Evolutionary conservation across 2,888 invertebrate species (phyloP).

Genomic region (Pristionchus arcanus): DNA sequence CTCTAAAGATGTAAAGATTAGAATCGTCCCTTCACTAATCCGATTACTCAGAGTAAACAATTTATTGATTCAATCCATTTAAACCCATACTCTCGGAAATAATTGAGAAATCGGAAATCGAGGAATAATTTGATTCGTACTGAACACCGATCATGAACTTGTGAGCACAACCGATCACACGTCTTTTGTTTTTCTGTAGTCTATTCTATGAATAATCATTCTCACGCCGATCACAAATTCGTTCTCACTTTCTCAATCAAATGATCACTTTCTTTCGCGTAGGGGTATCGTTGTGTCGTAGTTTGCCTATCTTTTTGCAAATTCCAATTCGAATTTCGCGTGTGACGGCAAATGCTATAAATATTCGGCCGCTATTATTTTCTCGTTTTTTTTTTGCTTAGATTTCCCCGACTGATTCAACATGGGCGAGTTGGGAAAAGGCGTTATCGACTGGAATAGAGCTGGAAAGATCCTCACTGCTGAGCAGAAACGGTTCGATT

Average conservation of each 20-base stretch:
- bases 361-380: too few relatives aligned
- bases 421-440: too few relatives aligned
- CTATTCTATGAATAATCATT: not conserved
- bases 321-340: too few relatives aligned
- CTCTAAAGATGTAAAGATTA: not conserved
- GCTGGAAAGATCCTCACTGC: too few relatives aligned
- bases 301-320: too few relatives aligned
- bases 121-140: too few relatives aligned
- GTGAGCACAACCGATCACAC: not conserved
- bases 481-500: too few relatives aligned
- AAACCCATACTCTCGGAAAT: not conserved
- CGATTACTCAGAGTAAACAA: not conserved
- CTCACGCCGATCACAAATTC: not conserved
- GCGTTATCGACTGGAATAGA: too few relatives aligned
- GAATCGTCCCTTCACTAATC: not conserved
- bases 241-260: not conserved
- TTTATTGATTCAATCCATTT: not conserved
- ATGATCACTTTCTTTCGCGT: not conserved
- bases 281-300: not conserved
- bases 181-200: not conserved
- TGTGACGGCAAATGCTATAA: too few relatives aligned
- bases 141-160: not conserved
- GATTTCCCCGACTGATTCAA: too few relatives aligned
- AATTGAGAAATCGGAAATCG: not conserved
- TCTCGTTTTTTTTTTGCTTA: too few relatives aligned